Conservation (phyloP, 2,797 vertebrate genomes). For the Dromococcyx pavoninus region DNA sequence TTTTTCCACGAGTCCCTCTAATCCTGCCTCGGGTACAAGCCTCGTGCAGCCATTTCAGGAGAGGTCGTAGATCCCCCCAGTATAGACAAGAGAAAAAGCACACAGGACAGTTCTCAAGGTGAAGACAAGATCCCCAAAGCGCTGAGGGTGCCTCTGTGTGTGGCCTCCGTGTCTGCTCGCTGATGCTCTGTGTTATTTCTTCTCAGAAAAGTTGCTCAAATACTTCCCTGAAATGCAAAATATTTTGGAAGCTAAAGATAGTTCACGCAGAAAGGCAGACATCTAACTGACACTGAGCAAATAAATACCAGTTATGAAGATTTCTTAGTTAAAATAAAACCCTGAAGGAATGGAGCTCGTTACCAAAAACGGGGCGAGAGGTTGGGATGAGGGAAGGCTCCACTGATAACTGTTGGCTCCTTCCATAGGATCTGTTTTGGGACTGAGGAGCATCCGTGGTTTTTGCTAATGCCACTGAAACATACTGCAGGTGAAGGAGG, state of each 20-base stretch:
- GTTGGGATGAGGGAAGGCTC: not conserved
- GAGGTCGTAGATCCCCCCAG: accelerated
- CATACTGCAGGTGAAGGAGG: not conserved
- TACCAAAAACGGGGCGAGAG: not conserved
- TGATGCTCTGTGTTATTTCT: not conserved
- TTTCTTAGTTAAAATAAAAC: constrained; percentile 56
- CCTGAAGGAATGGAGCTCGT: not conserved
- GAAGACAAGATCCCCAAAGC: accelerated
- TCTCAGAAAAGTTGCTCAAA: constrained; percentile 1
- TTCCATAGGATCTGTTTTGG: not conserved
- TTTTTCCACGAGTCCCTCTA: not conserved
- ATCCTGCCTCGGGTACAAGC: not conserved
- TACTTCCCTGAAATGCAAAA: constrained; percentile 43
- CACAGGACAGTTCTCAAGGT: not conserved
- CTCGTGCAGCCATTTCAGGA: not conserved
- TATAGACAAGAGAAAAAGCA: not conserved
- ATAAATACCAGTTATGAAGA: constrained; percentile 57
- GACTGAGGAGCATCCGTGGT: not conserved
- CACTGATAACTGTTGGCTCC: not conserved
- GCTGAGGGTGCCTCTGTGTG: not conserved
- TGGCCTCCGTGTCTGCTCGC: accelerated
- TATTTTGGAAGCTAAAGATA: constrained; percentile 68
- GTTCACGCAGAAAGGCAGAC: constrained; percentile 44
- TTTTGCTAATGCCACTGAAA: not conserved
- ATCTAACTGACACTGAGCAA: constrained; percentile 47